Conservation (phyloP, 1,140 invertebrate species). For the Tribolium castaneum region DNA sequence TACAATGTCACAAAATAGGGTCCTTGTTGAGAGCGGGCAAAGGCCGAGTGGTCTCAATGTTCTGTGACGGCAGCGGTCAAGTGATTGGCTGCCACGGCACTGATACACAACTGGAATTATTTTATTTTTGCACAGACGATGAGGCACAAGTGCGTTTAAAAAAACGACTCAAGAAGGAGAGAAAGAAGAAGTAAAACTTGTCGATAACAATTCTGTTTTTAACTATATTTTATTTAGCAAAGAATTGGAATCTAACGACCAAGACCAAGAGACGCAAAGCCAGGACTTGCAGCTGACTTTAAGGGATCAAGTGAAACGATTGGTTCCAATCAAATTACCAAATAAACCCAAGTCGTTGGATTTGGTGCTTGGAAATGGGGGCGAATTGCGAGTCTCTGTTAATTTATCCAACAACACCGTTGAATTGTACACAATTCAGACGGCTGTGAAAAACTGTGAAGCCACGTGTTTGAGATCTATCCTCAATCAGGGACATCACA, state of each 20-base stretch:
- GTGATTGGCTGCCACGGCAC: constrained; percentile 86
- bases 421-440: constrained; percentile 71
- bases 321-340: constrained; percentile 74
- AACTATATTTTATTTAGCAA: constrained; percentile 48
- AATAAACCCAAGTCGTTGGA: constrained; percentile 79
- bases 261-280: not conserved
- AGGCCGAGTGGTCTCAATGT: constrained; percentile 78
- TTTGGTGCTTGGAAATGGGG: constrained; percentile 73
- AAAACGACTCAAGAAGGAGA: constrained; percentile 84
- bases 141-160: constrained; percentile 75
- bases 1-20: constrained; percentile 80
- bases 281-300: constrained; percentile 64
- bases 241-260: constrained; percentile 56
- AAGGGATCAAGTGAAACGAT: constrained; percentile 79
- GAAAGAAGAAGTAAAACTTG: constrained; percentile 70
- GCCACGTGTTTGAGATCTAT: constrained; percentile 65
- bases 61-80: constrained; percentile 73
- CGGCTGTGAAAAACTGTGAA: constrained; percentile 68
- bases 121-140: constrained; percentile 80
- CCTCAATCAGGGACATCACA: constrained; percentile 82
- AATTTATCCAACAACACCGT: constrained; percentile 77
- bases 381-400: constrained; percentile 75
- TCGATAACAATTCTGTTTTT: not conserved
- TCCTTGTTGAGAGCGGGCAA: constrained; percentile 79
- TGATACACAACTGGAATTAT: constrained; percentile 86